A percentile compares a stretch with the other conserved stretches of the same genome.
phyloP scores from a whole-genome alignment of 2,113 vertebrate species.

The Pelvicachromis taeniatus region DNA sequence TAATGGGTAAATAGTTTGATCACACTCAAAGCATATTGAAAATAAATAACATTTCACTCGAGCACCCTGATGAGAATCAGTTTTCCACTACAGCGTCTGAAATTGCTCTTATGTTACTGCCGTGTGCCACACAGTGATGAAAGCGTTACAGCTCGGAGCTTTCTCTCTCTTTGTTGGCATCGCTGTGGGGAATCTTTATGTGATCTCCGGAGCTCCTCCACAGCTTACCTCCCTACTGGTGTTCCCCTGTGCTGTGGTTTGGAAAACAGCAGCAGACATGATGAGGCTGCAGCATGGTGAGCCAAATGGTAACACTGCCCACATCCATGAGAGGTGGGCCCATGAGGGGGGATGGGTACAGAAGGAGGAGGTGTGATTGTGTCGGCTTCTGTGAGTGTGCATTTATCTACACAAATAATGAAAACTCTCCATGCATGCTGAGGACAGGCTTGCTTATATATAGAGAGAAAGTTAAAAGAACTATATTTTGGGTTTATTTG shows the following conservation, averaged over 20 bases:
- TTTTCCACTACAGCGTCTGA: background rate
- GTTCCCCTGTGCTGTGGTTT: background rate
- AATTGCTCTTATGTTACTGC: background rate
- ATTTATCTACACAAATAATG: background rate
- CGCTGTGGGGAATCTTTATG: background rate
- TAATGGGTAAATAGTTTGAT: background rate
- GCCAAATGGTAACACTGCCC: slow-evolving; percentile 18
- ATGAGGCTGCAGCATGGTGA: background rate
- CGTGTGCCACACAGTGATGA: background rate
- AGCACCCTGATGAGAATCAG: background rate
- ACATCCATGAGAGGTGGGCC: background rate
- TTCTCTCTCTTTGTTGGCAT: background rate
- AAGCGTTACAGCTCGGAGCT: background rate
- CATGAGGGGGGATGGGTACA: background rate
- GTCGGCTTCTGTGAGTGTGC: slow-evolving; percentile 16
- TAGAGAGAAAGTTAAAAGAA: background rate
- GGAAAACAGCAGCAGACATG: slow-evolving; percentile 15
- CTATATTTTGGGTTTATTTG: background rate
- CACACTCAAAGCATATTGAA: background rate
- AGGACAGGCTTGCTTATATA: background rate
- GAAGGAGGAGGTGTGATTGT: background rate
- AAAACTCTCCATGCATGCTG: background rate
- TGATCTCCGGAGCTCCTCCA: background rate
- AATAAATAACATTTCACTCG: background rate
- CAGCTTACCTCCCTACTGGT: background rate